These are phyloP conservation scores for Scophthalmus maximus DNA, from an alignment of 2,113 vertebrate species.

Conservation along the genomic window DNA sequence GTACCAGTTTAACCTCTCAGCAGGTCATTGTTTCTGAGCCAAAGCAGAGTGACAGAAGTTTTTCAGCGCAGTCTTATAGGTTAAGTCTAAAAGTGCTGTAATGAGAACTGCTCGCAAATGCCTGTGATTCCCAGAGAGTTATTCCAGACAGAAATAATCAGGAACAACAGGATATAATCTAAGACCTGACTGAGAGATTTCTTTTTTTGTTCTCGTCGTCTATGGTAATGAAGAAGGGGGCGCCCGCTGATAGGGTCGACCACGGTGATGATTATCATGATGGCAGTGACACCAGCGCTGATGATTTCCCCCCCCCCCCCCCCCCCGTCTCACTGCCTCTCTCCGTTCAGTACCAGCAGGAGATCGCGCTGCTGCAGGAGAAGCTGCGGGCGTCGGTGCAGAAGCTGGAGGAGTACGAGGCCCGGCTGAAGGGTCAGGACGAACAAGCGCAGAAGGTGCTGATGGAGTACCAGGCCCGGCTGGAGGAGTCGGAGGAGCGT, in stretches of 20 bases:
- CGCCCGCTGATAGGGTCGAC: constrained; percentile 13
- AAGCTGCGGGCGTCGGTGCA: constrained; percentile 93
- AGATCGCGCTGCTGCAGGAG: constrained; percentile 94
- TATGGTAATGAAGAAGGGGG: constrained; percentile 25
- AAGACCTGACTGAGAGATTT: constrained; percentile 28
- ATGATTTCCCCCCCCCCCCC: not conserved
- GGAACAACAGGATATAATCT: constrained; percentile 5
- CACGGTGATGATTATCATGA: constrained; percentile 1
- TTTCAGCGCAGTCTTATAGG: not conserved
- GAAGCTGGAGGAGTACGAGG: constrained; percentile 97
- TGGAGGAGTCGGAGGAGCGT: constrained; percentile 96
- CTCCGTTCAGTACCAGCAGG: constrained; percentile 90
- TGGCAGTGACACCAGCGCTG: not conserved
- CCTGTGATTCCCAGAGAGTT: constrained; percentile 14
- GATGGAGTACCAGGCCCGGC: constrained; percentile 95
- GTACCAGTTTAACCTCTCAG: constrained; percentile 17
- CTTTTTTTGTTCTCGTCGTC: constrained; percentile 17
- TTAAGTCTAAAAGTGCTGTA: not conserved
- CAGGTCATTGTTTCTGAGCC: constrained; percentile 8
- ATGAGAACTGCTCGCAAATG: constrained; percentile 29
- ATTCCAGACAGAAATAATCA: constrained; percentile 8
- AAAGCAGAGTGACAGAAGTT: not conserved
- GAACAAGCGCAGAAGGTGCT: constrained; percentile 95
- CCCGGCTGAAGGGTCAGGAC: constrained; percentile 95
- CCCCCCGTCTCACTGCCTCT: constrained; percentile 5